These are phyloP conservation scores for Phocoena sinus DNA, from an alignment of 2,113 vertebrate genomes.

Conservation along the genomic window DNA sequence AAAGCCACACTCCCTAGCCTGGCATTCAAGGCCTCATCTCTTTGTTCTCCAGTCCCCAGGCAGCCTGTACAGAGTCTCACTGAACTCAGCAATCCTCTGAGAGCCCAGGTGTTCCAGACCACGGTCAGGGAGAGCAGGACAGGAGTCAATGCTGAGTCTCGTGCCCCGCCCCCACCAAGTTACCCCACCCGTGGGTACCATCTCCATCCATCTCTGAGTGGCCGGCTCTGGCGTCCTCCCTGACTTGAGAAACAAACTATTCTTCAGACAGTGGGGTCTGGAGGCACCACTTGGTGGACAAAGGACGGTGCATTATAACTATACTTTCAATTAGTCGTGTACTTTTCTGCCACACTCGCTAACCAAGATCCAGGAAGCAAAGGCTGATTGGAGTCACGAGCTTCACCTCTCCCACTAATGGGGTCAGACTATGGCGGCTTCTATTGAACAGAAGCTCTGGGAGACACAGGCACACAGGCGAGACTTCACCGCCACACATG, in stretches of 20 bases:
- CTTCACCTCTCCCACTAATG: constrained; percentile 39
- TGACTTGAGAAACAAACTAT: background rate
- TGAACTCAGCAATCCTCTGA: background rate
- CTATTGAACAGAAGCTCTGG: background rate
- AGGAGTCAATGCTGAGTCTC: background rate
- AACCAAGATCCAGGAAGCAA: constrained; percentile 46
- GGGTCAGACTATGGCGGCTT: constrained; percentile 28
- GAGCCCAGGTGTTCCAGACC: background rate
- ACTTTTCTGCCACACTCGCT: background rate
- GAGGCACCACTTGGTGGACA: constrained; percentile 19
- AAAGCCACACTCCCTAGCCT: background rate
- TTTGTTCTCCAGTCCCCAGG: background rate
- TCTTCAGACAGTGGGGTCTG: constrained; percentile 42
- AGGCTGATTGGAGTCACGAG: background rate
- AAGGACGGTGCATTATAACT: constrained; percentile 33
- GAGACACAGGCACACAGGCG: background rate
- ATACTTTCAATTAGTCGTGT: constrained; percentile 55
- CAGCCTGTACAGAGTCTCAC: background rate
- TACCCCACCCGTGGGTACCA: background rate
- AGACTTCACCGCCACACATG: background rate
- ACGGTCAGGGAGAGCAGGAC: background rate
- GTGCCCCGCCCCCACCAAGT: background rate
- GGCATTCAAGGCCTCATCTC: background rate
- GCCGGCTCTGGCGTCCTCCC: background rate
- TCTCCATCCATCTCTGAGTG: background rate